Evolutionary conservation across 2,113 vertebrate genomes (phyloP), one percentile per base, ranked within the genome.

Genomic region (Periophthalmodon schlosseri): DNA sequence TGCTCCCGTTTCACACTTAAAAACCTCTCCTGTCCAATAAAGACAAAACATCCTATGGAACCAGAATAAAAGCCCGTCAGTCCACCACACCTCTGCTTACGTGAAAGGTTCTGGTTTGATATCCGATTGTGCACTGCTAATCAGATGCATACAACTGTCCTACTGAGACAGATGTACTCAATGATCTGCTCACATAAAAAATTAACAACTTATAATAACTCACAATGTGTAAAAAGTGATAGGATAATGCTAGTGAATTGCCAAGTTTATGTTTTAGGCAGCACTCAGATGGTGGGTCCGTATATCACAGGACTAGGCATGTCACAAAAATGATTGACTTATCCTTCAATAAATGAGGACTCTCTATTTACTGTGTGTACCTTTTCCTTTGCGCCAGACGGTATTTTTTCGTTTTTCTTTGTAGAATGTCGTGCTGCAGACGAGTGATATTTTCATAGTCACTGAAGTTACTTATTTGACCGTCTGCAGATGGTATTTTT

Each of bases 91-190:
- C 49, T 18, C 14, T 16, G 15, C 49, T 18, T 50, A 18, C 49
- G 18, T 20, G 6, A 52, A 52, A 20, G 16, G 16, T 20, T 52
- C 16, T 18, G 5, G 16, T 18, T 52, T 52, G 4, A 20, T 52
- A 52, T 52, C 16, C 1, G 49, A 52, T 52, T 52, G 49, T 52
- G 16, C 49, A 20, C 2, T 50, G 49, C 49, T 50, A 52, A 20
- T 52, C 16, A 52, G 49, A 18, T 52, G 9, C 9, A 18, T 81
- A 80, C 70, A 77, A 56, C 76, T 70, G 58, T 73, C 75, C 67
- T 75, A 84, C 72, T 5, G 44, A 73, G 77, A 89, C 69, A 77
- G 54, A 73, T 39, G 21, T 74, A 72, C 58, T 74, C 75, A 9
- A 39, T 28, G 75, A 54, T n/a, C 18, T 66, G 66, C 34, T 16